Base-by-base conservation (phyloP, 2,113 vertebrate genomes). In the Seriola rivoliana region DNA sequence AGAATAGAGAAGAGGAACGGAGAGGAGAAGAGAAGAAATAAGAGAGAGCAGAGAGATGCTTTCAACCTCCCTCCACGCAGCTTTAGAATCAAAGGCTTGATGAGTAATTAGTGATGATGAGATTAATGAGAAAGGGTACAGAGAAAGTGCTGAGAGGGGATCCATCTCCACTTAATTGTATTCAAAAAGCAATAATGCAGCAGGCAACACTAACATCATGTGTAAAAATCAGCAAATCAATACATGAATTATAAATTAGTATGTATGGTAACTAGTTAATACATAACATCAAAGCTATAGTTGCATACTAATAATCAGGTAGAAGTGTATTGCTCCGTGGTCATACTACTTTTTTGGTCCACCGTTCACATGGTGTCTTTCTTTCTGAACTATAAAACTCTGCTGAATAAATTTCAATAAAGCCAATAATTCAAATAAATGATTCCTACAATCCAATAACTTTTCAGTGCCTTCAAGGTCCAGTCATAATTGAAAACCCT, bases 71-170 rank as follows among this genome's bases (percentile, higher is more conserved):
- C 48, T 80, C 73, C 36, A 84, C 8, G 14, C 80, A 88, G 91
- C 91, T 90, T 89, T 89, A 75, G 75, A 93, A 84, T 93, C 87
- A 93, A 90, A 92, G 85, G 90, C 84, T 81, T 87, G 89, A 91
- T 78, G 85, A 85, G 85, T 89, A 90, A 93, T 93, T 92, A 89
- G 88, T 69, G 84, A 84, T 71, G 83, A 88, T 84, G 80, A 92
- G 81, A 93, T 87, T 88, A 94, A 85, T 85, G 91, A 78, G 76
- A 91, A 86, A 86, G 52, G 79, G 74, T 68, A 40, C 58, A 82
- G 69, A 85, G 54, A 81, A 78, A 80, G 58, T 62, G 72, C 62
- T 75, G 46, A 78, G 55, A 84, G 78, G 70, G 32, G 7, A 89
- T 84, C 64, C 54, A 58, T 76, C 54, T 84, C 68, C 63, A 68